These are phyloP conservation scores for Mormyrops attenuatus DNA, from an alignment of 2,797 vertebrate genomes.

Conservation along the genomic window DNA sequence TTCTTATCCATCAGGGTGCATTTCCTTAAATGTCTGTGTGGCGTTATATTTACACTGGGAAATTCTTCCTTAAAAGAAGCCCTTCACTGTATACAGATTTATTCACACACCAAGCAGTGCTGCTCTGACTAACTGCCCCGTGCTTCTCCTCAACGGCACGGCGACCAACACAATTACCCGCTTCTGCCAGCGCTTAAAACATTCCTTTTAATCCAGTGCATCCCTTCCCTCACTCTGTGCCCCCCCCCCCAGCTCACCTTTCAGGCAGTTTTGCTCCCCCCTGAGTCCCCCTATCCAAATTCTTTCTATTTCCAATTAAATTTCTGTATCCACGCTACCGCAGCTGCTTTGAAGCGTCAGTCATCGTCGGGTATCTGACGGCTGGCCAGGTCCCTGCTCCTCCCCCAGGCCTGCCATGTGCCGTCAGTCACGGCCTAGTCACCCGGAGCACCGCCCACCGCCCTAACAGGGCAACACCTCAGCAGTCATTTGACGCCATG, in stretches of 20 bases:
- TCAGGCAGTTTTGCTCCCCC: background rate
- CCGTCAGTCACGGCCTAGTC: background rate
- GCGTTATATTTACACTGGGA: background rate
- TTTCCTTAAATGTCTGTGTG: background rate
- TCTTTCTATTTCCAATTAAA: conserved; percentile 6
- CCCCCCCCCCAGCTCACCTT: background rate
- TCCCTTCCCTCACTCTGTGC: background rate
- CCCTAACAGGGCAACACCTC: background rate
- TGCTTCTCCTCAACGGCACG: background rate
- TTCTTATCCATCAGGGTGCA: background rate
- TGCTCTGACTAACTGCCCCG: background rate
- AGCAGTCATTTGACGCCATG: background rate
- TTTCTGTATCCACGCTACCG: background rate
- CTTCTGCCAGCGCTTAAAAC: conserved; percentile 8
- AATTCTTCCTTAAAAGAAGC: background rate
- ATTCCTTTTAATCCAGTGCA: conserved; percentile 28
- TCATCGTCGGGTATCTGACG: background rate
- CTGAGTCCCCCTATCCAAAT: background rate
- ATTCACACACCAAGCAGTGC: background rate
- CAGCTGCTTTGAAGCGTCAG: background rate
- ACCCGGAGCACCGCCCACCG: background rate
- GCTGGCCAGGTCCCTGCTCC: background rate
- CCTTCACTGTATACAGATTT: background rate
- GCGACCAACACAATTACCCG: conserved; percentile 6
- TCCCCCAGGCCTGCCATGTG: background rate